Conservation (phyloP, 2,888 invertebrate genomes). For the Tenthredo scrophulariae region DNA sequence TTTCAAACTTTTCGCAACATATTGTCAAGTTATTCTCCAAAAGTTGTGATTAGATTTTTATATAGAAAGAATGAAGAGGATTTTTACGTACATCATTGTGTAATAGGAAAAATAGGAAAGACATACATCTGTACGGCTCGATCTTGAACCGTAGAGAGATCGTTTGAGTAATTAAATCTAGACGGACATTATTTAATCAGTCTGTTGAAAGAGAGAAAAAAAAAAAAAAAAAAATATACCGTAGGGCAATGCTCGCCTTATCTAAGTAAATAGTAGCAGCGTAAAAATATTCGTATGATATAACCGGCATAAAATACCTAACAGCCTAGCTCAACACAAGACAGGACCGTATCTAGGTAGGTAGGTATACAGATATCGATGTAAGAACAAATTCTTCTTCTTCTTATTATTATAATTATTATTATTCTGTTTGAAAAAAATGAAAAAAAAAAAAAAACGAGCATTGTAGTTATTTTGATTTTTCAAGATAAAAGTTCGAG, state of each 20-base stretch:
- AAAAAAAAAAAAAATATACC: not conserved
- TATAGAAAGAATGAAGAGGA: too few relatives aligned
- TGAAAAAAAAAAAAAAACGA: not conserved
- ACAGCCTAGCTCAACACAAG: not conserved
- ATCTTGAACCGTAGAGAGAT: not conserved
- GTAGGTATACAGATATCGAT: not conserved
- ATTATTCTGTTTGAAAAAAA: not conserved
- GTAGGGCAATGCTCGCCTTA: constrained; percentile 50
- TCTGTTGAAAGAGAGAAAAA: not conserved
- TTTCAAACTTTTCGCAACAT: too few relatives aligned
- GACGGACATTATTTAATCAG: constrained; percentile 40
- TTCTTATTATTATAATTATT: too few relatives aligned
- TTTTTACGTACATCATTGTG: too few relatives aligned
- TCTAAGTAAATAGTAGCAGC: constrained; percentile 52
- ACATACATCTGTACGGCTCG: not conserved
- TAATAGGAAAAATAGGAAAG: too few relatives aligned
- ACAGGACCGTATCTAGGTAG: not conserved
- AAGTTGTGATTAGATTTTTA: too few relatives aligned
- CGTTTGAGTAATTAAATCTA: constrained; percentile 2
- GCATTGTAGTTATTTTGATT: not conserved
- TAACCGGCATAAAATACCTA: not conserved
- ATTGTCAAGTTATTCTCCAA: too few relatives aligned
- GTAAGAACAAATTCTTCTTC: not conserved
- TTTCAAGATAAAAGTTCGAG: not conserved
- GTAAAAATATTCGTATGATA: constrained; percentile 26